Conservation (phyloP, 2,888 invertebrate species). For the Drosophila lutescens region DNA sequence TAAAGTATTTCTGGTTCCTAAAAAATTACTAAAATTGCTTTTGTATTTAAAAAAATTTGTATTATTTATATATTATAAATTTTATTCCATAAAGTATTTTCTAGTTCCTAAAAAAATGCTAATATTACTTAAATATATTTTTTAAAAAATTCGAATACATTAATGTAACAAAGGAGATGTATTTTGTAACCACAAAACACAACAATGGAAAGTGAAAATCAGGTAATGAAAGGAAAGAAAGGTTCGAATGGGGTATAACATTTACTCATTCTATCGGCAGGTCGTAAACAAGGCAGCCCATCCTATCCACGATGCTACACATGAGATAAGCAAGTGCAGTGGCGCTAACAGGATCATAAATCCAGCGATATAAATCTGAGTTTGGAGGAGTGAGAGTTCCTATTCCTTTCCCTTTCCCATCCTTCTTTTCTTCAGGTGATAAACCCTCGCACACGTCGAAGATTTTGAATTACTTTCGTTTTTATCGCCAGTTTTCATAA, state of each 20-base stretch:
- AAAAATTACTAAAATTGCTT: too few relatives aligned
- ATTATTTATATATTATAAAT: too few relatives aligned
- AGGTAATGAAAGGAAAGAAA: conserved; percentile 48
- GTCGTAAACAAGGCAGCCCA: conserved; percentile 66
- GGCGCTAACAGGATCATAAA: conserved; percentile 82
- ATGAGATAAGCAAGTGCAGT: conserved; percentile 69
- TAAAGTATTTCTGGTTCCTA: too few relatives aligned
- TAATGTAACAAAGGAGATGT: background rate
- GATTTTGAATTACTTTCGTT: conserved; percentile 78
- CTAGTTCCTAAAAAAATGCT: too few relatives aligned
- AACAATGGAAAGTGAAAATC: conserved; percentile 45
- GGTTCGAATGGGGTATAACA: conserved; percentile 35
- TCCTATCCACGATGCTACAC: conserved; percentile 48
- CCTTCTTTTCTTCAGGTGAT: conserved; percentile 39
- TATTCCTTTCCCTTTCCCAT: conserved; percentile 10
- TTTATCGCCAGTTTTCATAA: conserved; percentile 66
- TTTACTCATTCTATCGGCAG: conserved; percentile 65
- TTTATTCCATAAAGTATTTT: too few relatives aligned
- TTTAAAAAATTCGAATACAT: too few relatives aligned
- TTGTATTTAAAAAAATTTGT: too few relatives aligned
- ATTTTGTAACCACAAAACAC: conserved; percentile 25
- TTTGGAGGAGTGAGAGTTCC: conserved; percentile 12
- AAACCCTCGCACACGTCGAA: conserved; percentile 57
- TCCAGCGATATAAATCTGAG: conserved; percentile 75
- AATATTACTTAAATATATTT: too few relatives aligned